These are phyloP conservation scores for Bombus superbus DNA, from an alignment of 1,140 invertebrate species.

Conservation along the genomic window DNA sequence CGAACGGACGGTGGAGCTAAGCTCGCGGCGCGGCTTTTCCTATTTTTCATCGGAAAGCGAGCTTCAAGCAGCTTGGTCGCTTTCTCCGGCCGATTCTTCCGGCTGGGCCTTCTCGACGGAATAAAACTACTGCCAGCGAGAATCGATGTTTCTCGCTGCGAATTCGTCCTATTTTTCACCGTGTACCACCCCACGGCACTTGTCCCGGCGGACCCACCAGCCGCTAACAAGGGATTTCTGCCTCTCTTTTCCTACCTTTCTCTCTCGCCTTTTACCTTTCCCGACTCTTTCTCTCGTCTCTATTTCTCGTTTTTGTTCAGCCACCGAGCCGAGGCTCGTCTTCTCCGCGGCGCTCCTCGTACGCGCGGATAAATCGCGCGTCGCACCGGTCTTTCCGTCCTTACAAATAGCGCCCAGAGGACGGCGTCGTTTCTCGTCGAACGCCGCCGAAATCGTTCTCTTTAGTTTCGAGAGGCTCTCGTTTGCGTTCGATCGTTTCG, in stretches of 20 bases:
- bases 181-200: constrained; percentile 49
- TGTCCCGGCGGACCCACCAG: constrained; percentile 36
- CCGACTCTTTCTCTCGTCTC: not conserved
- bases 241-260: not conserved
- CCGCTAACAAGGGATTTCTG: constrained; percentile 51
- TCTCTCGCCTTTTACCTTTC: not conserved
- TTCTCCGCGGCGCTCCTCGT: not conserved
- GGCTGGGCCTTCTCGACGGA: constrained; percentile 16
- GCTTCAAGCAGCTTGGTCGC: constrained; percentile 29
- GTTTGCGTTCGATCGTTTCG: not conserved
- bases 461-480: not conserved
- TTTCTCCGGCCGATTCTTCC: constrained; percentile 18
- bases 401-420: not conserved
- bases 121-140: constrained; percentile 64
- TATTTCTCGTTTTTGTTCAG: not conserved
- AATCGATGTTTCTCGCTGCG: constrained; percentile 64
- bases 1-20: constrained; percentile 46
- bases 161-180: constrained; percentile 69
- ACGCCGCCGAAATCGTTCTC: too few species aligned
- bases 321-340: not conserved
- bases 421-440: not conserved
- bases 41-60: constrained; percentile 57
- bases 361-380: constrained; percentile 3
- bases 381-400: not conserved
- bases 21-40: constrained; percentile 43